Evolutionary conservation across 2,113 vertebrate genomes (phyloP), one percentile per base, ranked within the genome.

Genomic region (Panthera uncia): DNA sequence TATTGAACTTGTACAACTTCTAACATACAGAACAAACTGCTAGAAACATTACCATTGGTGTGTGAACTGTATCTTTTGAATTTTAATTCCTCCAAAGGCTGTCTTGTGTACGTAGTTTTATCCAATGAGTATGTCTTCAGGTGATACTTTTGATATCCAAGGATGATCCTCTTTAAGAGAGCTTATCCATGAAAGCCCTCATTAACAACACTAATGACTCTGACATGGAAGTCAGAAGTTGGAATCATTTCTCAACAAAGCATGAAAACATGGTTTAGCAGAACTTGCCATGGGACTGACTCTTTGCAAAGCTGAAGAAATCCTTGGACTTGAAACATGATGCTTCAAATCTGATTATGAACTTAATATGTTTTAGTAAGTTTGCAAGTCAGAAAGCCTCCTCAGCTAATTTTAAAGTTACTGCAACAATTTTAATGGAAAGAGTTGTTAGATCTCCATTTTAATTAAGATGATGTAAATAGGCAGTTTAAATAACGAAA

Each of bases 311-410:
- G 74, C 65, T 94, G 66, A 93, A 97, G 89, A 98, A 98, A 98
- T 98, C 97, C 96, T 91, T 95, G 87, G 57, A 95, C 96, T 97
- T 98, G 97, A 98, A 98, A 98, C 95, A 38, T 3, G 74, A 97
- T 97, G 91, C 95, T 98, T 97, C 85, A 98, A 98, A 98, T 98
- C 98, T 98, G 98, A 98, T 99, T 98, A 98, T 95, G 92, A 98
- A 98, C 85, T 98, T 98, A 98, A 98, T 98, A 92, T 65, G 89
- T 98, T 98, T 91, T 97, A 97, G 97, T 96, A 97, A 98, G 93
- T 74, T 94, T 65, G 87, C 36, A 97, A 98, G 96, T 93, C 8
- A 96, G 48, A 97, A 97, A 95, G 63, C 94, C 95, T 98, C 92
- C 97, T 97, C 92, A 96, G 89, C 95, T 97, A 71, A 98, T 98